A percentile compares a stretch with the other conserved stretches of the same genome.
Evolutionary conservation across 2,113 vertebrate genomes (phyloP).

Genomic region (Myrmophylax atrothorax): DNA sequence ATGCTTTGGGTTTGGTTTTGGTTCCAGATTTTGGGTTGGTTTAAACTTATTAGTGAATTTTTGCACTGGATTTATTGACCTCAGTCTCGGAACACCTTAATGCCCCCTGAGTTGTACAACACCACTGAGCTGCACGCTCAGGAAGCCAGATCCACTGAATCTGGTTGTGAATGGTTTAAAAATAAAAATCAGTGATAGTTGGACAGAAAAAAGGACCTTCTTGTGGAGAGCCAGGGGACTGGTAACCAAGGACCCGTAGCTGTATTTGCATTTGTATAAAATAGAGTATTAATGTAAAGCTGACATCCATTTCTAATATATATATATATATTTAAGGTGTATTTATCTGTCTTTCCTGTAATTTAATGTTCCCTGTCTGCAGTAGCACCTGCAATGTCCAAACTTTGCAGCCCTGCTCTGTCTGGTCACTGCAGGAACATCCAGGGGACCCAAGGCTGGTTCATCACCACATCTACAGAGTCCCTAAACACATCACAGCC

Average conservation of each 20-base stretch:
- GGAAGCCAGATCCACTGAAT: neutral
- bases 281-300: neutral
- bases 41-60: neutral
- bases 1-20: neutral
- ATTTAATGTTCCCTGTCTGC: neutral
- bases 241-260: neutral
- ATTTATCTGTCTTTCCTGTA: neutral
- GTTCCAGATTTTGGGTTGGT: neutral
- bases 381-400: neutral
- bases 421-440: neutral
- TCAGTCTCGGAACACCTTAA: neutral
- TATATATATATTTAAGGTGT: rapidly evolving
- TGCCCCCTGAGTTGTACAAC: neutral
- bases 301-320: neutral
- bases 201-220: neutral
- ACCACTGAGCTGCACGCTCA: rapidly evolving
- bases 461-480: neutral
- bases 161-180: neutral
- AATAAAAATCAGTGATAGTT: neutral
- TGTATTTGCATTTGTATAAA: neutral
- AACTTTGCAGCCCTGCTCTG: neutral
- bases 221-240: neutral
- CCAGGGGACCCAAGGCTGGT: neutral
- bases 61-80: neutral
- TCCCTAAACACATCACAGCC: neutral